phyloP scores from a whole-genome alignment of 2,888 invertebrate genomes.

The Tanytarsus gracilentus region DNA sequence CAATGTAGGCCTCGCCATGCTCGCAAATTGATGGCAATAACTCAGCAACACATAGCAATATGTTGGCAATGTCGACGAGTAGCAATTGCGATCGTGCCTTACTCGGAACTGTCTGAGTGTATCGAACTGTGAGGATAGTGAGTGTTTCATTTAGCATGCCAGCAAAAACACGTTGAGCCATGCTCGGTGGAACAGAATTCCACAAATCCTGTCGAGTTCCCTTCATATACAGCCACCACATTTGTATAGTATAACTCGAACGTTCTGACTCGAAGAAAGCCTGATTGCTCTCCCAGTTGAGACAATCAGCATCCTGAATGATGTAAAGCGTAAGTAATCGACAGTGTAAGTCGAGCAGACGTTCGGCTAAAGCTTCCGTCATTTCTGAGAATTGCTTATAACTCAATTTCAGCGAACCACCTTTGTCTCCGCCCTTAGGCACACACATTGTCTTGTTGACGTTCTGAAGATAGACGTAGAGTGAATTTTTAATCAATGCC shows the following conservation, averaged over 20 bases:
- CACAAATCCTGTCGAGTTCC: conserved; percentile 73
- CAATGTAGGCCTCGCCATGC: conserved; percentile 49
- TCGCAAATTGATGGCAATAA: conserved; percentile 60
- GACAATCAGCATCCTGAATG: conserved; percentile 69
- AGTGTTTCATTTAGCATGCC: conserved; percentile 80
- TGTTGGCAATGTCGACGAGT: conserved; percentile 66
- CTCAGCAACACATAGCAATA: conserved; percentile 65
- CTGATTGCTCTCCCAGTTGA: conserved; percentile 60
- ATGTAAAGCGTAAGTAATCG: conserved; percentile 69
- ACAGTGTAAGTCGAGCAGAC: conserved; percentile 72
- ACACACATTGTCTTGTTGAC: conserved; percentile 40
- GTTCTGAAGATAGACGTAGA: conserved; percentile 64
- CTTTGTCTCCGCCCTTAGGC: conserved; percentile 42
- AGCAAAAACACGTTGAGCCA: conserved; percentile 75
- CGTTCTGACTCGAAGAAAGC: conserved; percentile 63
- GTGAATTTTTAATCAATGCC: conserved; percentile 64
- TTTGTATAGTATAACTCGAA: conserved; percentile 61
- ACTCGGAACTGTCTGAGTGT: conserved; percentile 65
- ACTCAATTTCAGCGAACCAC: conserved; percentile 45
- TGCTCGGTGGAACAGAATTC: conserved; percentile 80
- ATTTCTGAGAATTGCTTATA: conserved; percentile 72
- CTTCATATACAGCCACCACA: conserved; percentile 34
- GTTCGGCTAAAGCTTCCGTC: conserved; percentile 75
- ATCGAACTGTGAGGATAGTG: conserved; percentile 68
- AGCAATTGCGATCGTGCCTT: conserved; percentile 50